Conservation (phyloP, 2,888 invertebrate genomes). For the Apotomis betuletana region DNA sequence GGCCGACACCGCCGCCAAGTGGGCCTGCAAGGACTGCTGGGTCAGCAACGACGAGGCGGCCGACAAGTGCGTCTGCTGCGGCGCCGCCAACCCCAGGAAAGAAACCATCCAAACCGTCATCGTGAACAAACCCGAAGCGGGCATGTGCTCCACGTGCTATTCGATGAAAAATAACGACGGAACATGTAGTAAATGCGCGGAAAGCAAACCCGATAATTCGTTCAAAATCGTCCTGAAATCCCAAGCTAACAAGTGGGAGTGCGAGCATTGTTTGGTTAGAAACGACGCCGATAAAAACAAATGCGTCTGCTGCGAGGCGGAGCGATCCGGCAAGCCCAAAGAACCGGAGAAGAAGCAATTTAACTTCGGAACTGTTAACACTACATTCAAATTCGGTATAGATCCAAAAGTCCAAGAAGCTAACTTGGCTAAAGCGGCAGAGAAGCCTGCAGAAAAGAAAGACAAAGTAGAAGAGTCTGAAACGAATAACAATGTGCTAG, state of each 20-base stretch:
- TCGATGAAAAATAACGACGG: constrained; percentile 11
- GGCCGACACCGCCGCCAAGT: constrained; percentile 49
- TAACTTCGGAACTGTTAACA: constrained; percentile 59
- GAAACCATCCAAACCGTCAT: constrained; percentile 9
- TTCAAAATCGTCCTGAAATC: constrained; percentile 54
- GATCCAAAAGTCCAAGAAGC: constrained; percentile 57
- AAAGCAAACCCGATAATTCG: constrained; percentile 45
- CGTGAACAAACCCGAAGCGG: constrained; percentile 2
- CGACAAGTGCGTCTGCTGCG: constrained; percentile 61
- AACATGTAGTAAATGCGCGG: constrained; percentile 26
- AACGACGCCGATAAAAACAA: constrained; percentile 59
- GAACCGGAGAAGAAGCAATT: constrained; percentile 54
- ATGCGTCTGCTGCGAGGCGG: constrained; percentile 68
- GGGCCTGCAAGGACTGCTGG: constrained; percentile 65
- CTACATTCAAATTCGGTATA: constrained; percentile 70
- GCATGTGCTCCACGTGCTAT: constrained; percentile 37
- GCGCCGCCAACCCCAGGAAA: constrained; percentile 50
- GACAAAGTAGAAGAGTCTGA: constrained; percentile 57
- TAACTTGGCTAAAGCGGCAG: constrained; percentile 48
- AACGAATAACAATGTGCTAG: constrained; percentile 67
- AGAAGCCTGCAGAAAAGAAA: constrained; percentile 42
- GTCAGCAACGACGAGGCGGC: constrained; percentile 54
- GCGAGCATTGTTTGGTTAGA: constrained; percentile 64
- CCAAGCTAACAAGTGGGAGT: constrained; percentile 69
- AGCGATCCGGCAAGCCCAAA: constrained; percentile 49